Percentiles rank a stretch among this genome's conserved stretches.
These are phyloP conservation scores for Diuraphis noxia DNA, from an alignment of 1,140 invertebrate species.

Conservation along the genomic window DNA sequence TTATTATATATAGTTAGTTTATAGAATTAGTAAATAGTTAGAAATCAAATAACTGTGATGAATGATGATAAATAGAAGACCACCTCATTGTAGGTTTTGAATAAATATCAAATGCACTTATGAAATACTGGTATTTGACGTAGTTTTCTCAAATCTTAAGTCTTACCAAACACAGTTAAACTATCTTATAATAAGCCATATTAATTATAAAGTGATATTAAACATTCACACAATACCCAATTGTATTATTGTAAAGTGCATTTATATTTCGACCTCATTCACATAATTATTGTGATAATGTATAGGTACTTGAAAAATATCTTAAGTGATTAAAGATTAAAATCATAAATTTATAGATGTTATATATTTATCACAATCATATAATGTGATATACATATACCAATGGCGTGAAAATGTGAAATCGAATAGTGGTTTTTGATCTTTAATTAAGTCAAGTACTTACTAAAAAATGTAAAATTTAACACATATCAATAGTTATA, in stretches of 20 bases:
- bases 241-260: background rate
- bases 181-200: background rate
- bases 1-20: no score
- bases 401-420: background rate
- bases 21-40: background rate
- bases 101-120: background rate
- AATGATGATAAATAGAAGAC: background rate
- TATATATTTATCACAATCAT: background rate
- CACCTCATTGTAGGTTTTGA: background rate
- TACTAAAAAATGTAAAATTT: background rate
- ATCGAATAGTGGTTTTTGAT: background rate
- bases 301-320: background rate
- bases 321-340: background rate
- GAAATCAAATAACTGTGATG: background rate
- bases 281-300: background rate
- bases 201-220: background rate
- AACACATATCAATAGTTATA: background rate
- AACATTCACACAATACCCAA: conserved; percentile 1
- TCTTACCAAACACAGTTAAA: background rate
- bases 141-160: background rate
- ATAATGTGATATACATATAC: background rate
- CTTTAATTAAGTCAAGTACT: background rate
- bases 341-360: background rate
- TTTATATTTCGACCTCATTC: conserved; percentile 13
- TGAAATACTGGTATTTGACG: background rate